A percentile compares a stretch with the other conserved stretches of the same genome.
Evolutionary conservation across 1,140 invertebrate genomes (phyloP).

Genomic region (Rhopalosiphum padi): DNA sequence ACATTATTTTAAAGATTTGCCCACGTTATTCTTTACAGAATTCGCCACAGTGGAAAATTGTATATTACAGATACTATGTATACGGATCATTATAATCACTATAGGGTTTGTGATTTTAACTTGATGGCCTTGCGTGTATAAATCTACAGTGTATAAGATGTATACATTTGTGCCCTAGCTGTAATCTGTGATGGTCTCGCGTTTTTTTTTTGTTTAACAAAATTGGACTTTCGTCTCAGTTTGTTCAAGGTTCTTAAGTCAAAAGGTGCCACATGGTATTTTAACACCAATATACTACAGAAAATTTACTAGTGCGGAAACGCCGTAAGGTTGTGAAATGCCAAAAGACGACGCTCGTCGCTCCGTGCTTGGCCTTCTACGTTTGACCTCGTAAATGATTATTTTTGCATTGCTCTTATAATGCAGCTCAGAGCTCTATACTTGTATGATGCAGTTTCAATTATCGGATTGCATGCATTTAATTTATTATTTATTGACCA

Average conservation of each 20-base stretch:
- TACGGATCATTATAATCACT: neutral
- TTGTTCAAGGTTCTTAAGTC: constrained; percentile 37
- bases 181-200: neutral
- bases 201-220: constrained; percentile 13
- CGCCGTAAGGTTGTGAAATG: constrained; percentile 13
- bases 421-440: neutral
- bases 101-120: constrained; percentile 23
- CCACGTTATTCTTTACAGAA: neutral
- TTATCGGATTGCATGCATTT: neutral
- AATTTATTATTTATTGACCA: neutral
- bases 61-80: neutral
- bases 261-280: constrained; percentile 32
- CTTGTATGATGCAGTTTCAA: constrained; percentile 18
- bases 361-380: constrained; percentile 38
- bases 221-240: constrained; percentile 33
- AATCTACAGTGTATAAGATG: neutral
- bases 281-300: neutral
- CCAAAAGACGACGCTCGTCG: constrained; percentile 44
- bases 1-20: neutral
- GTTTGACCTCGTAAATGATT: constrained; percentile 50
- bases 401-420: constrained; percentile 34
- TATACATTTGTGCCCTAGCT: neutral
- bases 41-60: neutral
- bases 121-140: neutral
- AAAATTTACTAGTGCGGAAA: constrained; percentile 48